Evolutionary conservation across 1,140 invertebrate genomes (phyloP), one percentile per base, ranked within the genome.

Genomic region (Bombus haemorrhoidalis): DNA sequence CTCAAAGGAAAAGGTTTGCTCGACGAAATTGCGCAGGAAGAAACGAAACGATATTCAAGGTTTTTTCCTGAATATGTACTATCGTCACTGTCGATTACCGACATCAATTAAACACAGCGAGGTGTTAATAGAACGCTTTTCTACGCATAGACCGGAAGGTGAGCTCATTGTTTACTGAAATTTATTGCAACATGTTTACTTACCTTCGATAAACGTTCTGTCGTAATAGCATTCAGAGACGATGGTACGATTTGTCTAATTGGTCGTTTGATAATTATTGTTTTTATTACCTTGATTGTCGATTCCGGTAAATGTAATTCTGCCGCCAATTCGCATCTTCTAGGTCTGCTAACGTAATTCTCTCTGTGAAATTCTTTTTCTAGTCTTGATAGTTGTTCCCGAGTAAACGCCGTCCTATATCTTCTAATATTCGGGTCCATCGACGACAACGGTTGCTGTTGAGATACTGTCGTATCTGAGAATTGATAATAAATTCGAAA

Each of bases 311-410:
- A 95, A 88, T 98, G 97, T 28, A 99, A 96, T 90, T 99, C 97
- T 5, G 98, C 96, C 0, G 99, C 99, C n/a, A 99, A 94, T 94
- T 99, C 99, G 93, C 98, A 99, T 85, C 99, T 95, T 85, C 98
- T 96, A 0, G 99, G 99, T 73, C 99, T 95, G 2, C 98, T 99
- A 0, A 99, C 99, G 94, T 99, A 99, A 94, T 99, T 99, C 95
- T 99, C 99, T 91, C 98, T 97, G 92, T 97, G 96, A 94, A 99
- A 99, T 94, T 99, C 99, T 91, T 99, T 98, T 95, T 99, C 99
- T n/a, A 99, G 95, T 64, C 98, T 96, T 1, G 96, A 96, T 34
- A 99, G 95, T 94, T 99, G 99, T 92, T 99, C 99, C 43, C 99
- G 96, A 1, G 98, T 99, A 95, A 99, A 99, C 0, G 99, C 99